These are phyloP conservation scores for Hyperopisus bebe DNA, from an alignment of 2,113 vertebrate genomes.

Conservation along the genomic window DNA sequence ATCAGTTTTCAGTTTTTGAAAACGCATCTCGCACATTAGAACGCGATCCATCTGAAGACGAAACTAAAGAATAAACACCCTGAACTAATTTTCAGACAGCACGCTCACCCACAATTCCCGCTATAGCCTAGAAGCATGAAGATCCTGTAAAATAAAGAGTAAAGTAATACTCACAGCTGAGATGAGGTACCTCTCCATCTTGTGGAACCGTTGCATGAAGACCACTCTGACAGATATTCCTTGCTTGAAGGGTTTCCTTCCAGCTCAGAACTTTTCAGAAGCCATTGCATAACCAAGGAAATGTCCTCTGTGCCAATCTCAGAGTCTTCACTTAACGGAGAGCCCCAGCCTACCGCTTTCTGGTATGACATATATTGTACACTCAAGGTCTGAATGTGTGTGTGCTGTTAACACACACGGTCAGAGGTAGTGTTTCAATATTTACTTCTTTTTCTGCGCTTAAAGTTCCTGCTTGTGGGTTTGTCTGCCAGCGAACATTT, in stretches of 20 bases:
- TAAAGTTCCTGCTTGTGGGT: conserved; percentile 33
- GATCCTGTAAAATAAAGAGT: not conserved
- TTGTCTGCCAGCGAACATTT: conserved; percentile 29
- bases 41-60: not conserved
- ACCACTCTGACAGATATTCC: conserved; percentile 17
- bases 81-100: not conserved
- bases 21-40: not conserved
- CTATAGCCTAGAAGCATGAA: not conserved
- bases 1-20: not conserved
- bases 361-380: not conserved
- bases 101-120: not conserved
- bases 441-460: not conserved
- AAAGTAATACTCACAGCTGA: conserved; percentile 39
- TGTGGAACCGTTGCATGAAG: conserved; percentile 22
- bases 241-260: conserved; percentile 6
- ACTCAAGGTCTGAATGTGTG: not conserved
- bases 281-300: conserved; percentile 31
- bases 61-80: not conserved
- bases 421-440: not conserved
- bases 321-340: not conserved
- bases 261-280: conserved; percentile 26
- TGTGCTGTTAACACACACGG: not conserved
- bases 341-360: not conserved
- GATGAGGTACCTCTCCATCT: conserved; percentile 45
- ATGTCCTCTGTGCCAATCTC: not conserved